Evolutionary conservation across 2,797 vertebrate genomes (phyloP).

Genomic region (Dendrocincla fuliginosa): DNA sequence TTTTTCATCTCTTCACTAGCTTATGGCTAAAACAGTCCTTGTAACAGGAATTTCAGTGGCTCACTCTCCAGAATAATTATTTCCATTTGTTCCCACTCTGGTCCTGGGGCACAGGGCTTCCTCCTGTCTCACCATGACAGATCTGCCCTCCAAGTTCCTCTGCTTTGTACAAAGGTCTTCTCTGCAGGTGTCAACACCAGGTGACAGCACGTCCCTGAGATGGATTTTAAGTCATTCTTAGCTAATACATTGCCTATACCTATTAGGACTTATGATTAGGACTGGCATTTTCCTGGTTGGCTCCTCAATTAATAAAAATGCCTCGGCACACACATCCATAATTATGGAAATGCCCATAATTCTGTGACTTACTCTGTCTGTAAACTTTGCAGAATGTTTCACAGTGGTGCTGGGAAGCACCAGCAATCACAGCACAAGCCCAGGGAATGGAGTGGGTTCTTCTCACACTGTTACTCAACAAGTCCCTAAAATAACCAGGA

Average conservation of each 20-base stretch:
- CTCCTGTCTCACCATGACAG: not conserved
- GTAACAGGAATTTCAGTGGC: not conserved
- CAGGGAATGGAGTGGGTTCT: not conserved
- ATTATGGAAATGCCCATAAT: not conserved
- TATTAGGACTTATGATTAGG: not conserved
- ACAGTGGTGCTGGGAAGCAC: not conserved
- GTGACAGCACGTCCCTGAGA: not conserved
- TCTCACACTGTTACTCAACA: not conserved
- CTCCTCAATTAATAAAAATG: not conserved
- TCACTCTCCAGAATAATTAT: constrained; percentile 43
- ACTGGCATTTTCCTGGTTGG: not conserved
- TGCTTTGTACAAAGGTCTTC: not conserved
- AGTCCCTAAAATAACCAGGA: not conserved
- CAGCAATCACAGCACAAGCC: not conserved
- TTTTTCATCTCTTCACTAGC: constrained; percentile 60
- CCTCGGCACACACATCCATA: not conserved
- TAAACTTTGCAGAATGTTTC: not conserved
- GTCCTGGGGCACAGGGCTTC: not conserved
- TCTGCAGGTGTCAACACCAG: not conserved
- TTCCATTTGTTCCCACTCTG: not conserved
- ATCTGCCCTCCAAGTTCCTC: not conserved
- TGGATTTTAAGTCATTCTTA: not conserved
- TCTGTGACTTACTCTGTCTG: not conserved
- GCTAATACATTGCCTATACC: not conserved
- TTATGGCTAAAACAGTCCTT: constrained; percentile 50